A percentile compares a stretch with the other conserved stretches of the same genome.
These are phyloP conservation scores for Axis porcinus DNA, from an alignment of 2,113 vertebrate genomes.

Conservation along the genomic window DNA sequence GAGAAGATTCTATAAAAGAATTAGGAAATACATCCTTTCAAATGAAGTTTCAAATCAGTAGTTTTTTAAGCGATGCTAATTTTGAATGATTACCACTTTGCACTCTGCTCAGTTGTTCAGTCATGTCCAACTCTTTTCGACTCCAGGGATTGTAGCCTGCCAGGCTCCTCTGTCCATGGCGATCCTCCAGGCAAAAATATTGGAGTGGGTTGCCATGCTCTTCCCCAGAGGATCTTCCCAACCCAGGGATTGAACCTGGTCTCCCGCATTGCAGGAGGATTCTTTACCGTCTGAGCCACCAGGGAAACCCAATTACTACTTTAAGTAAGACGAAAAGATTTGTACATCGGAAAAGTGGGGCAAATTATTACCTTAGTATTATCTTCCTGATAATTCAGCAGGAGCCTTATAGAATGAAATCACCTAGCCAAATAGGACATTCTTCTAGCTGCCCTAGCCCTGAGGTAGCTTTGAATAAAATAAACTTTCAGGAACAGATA, in stretches of 20 bases:
- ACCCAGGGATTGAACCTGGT: fast-evolving
- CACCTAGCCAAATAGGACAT: background rate
- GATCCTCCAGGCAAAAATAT: background rate
- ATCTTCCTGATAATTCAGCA: slow-evolving; percentile 23
- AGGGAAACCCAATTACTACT: background rate
- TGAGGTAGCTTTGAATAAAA: slow-evolving; percentile 36
- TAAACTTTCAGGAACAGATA: slow-evolving; percentile 9
- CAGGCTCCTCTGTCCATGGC: background rate
- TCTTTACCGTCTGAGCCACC: background rate
- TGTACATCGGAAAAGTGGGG: background rate
- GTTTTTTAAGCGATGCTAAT: slow-evolving; percentile 17
- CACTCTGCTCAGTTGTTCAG: background rate
- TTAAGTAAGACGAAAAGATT: slow-evolving; percentile 9
- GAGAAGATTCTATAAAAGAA: background rate
- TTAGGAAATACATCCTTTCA: background rate
- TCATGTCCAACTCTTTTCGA: background rate
- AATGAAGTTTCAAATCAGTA: slow-evolving; percentile 23
- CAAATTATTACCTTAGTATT: background rate
- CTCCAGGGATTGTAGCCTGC: background rate
- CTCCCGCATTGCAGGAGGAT: background rate
- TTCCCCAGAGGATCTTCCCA: background rate
- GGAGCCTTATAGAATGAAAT: slow-evolving; percentile 15
- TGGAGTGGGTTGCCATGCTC: background rate
- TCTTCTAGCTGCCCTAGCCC: background rate
- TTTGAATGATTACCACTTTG: slow-evolving; percentile 28